phyloP scores from a whole-genome alignment of 2,888 invertebrate species.

The Muscina levida region DNA sequence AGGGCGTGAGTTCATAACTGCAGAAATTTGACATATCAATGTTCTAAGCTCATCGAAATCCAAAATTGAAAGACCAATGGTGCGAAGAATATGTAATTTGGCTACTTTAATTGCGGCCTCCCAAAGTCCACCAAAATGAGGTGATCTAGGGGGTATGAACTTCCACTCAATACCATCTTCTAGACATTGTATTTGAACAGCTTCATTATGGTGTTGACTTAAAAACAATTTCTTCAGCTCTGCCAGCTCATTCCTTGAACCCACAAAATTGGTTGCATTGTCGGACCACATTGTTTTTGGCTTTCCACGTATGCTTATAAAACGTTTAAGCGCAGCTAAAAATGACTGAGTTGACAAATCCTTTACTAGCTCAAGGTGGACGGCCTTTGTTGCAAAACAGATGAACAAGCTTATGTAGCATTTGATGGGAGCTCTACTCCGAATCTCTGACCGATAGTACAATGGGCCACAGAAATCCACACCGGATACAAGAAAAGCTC shows the following conservation, averaged over 20 bases:
- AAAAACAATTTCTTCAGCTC: constrained; percentile 43
- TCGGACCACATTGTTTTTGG: constrained; percentile 44
- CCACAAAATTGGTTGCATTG: constrained; percentile 50
- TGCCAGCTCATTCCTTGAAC: constrained; percentile 45
- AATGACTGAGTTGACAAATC: constrained; percentile 52
- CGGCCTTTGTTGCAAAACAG: constrained; percentile 54
- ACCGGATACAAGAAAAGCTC: constrained; percentile 47
- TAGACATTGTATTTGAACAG: constrained; percentile 23
- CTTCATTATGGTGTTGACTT: constrained; percentile 11
- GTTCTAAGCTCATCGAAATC: constrained; percentile 56
- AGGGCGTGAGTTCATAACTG: too few species aligned
- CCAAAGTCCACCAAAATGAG: constrained; percentile 58
- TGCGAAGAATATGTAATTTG: constrained; percentile 55
- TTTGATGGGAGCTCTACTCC: constrained; percentile 25
- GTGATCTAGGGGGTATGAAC: constrained; percentile 52
- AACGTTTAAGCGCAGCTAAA: constrained; percentile 40
- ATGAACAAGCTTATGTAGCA: constrained; percentile 48
- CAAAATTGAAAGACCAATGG: constrained; percentile 41
- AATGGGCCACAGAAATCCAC: constrained; percentile 49
- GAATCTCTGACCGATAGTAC: constrained; percentile 49
- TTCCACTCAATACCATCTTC: constrained; percentile 43
- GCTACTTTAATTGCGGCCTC: constrained; percentile 49
- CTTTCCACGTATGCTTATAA: constrained; percentile 40
- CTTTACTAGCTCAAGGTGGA: constrained; percentile 43
- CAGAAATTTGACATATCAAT: constrained; percentile 55